Evolutionary conservation across 2,888 invertebrate genomes (phyloP).

Genomic region (Invenusta paracnida): DNA sequence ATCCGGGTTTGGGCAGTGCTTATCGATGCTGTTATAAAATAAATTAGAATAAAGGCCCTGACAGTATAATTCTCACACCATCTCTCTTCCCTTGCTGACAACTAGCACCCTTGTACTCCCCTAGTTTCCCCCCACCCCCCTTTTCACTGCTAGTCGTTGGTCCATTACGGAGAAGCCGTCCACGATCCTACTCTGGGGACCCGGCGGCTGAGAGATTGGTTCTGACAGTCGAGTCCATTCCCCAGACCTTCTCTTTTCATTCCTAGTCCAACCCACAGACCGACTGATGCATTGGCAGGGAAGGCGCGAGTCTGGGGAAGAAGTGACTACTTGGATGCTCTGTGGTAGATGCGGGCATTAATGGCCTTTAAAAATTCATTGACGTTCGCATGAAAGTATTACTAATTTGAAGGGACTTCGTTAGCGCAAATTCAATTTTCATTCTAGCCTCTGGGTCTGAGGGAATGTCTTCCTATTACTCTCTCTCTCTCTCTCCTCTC

Average conservation of each 20-base stretch:
- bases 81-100: neutral
- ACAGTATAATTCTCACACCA: conserved; percentile 20
- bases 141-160: neutral
- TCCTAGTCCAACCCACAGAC: too few relatives aligned
- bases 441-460: conserved; percentile 1
- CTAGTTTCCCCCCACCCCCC: neutral
- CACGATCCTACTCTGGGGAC: neutral
- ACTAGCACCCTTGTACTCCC: neutral
- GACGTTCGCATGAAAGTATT: conserved; percentile 30
- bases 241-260: too few relatives aligned
- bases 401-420: conserved; percentile 29
- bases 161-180: conserved; percentile 11
- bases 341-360: neutral
- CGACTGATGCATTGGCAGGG: too few relatives aligned
- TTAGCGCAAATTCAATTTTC: conserved; percentile 35
- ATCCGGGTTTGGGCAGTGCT: neutral
- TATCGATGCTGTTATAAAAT: neutral
- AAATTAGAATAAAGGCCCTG: neutral
- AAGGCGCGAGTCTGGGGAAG: too few relatives aligned
- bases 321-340: neutral
- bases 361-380: conserved; percentile 36
- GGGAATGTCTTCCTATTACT: neutral
- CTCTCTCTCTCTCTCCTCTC: neutral
- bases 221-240: conserved; percentile 1
- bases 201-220: conserved; percentile 29